Conservation (phyloP, 2,888 invertebrate genomes). For the Brenthis hecate region DNA sequence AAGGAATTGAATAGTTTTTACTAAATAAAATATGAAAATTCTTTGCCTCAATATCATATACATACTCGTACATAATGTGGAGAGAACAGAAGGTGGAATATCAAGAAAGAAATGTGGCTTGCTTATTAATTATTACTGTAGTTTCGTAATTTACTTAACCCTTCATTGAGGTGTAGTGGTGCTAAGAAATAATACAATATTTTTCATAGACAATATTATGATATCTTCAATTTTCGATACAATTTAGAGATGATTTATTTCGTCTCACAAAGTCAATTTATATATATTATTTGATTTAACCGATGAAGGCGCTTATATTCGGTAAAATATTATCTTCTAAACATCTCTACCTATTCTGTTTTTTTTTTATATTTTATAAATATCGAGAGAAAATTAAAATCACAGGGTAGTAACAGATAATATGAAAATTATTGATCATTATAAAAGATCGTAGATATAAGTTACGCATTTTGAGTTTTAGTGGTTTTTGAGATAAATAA, state of each 20-base stretch:
- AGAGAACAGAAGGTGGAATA: conserved; percentile 28
- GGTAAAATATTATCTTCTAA: conserved; percentile 26
- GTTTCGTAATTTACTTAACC: conserved; percentile 29
- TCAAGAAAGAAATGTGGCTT: conserved; percentile 41
- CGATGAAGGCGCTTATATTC: conserved; percentile 40
- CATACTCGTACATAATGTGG: no score
- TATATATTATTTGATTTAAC: conserved; percentile 49
- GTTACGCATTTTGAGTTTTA: not conserved
- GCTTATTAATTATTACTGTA: conserved; percentile 33
- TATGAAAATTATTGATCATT: conserved; percentile 43
- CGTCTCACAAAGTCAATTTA: conserved; percentile 71
- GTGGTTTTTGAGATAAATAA: not conserved
- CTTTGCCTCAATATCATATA: not conserved
- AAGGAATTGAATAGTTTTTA: conserved; percentile 41
- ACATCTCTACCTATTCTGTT: conserved; percentile 46
- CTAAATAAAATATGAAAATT: not conserved
- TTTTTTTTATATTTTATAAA: conserved; percentile 44
- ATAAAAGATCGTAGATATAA: conserved; percentile 26
- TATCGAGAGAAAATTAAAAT: conserved; percentile 59
- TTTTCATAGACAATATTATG: conserved; percentile 75
- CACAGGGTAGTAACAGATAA: conserved; percentile 72
- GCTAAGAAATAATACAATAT: conserved; percentile 72
- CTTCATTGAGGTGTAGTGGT: conserved; percentile 58
- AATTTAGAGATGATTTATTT: conserved; percentile 66
- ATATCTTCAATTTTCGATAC: conserved; percentile 71